A percentile compares a stretch with the other conserved stretches of the same genome.
Evolutionary conservation across 2,888 invertebrate species (phyloP).

Genomic region (Nebria salina): DNA sequence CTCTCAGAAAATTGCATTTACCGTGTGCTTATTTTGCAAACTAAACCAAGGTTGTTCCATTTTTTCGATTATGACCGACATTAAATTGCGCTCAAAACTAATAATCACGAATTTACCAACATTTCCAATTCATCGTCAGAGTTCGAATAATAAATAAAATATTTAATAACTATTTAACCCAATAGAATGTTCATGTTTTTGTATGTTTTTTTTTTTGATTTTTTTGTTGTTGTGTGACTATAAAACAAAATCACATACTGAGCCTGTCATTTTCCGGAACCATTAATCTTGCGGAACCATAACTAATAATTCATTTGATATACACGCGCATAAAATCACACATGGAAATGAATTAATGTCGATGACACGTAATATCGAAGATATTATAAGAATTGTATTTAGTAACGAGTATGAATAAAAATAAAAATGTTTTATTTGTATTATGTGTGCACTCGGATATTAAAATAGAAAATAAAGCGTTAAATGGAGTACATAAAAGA

Average conservation of each 20-base stretch:
- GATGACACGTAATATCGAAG: not conserved
- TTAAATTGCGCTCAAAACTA: no score
- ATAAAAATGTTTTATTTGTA: not conserved
- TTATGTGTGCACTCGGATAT: no score
- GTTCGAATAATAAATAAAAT: constrained; percentile 28
- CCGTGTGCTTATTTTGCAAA: not conserved
- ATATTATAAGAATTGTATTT: constrained; percentile 8
- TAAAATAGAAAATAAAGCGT: no score
- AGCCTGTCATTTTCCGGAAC: constrained; percentile 33
- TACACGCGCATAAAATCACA: constrained; percentile 21
- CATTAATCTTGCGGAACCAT: constrained; percentile 38
- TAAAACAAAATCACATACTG: constrained; percentile 36
- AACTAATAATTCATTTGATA: constrained; percentile 38
- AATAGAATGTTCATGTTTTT: constrained; percentile 10
- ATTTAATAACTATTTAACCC: constrained; percentile 37
- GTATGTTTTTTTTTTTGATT: not conserved
- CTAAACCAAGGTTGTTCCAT: no score
- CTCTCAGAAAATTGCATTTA: not conserved
- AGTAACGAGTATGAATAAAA: not conserved
- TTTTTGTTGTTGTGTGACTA: constrained; percentile 25
- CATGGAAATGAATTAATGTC: not conserved
- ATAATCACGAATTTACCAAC: not conserved
- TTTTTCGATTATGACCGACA: no score
- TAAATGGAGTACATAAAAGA: no score
- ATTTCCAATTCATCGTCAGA: not conserved